Evolutionary conservation across 2,888 invertebrate genomes (phyloP).

Genomic region (Brachyptera putata): DNA sequence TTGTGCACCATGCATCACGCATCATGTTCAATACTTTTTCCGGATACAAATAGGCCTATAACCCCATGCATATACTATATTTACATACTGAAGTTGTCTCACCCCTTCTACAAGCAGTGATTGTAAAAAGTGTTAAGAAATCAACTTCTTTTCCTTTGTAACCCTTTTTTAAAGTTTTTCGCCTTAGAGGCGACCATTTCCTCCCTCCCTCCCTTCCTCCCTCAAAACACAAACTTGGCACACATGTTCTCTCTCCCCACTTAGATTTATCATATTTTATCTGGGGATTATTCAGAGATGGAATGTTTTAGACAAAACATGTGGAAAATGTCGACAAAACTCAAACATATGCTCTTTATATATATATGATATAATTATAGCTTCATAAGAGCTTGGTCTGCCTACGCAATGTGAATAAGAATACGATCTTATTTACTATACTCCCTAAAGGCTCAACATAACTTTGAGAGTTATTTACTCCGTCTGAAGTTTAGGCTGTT

Average conservation of each 20-base stretch:
- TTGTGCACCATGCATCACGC: no score
- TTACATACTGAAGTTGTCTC: no score
- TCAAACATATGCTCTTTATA: slow-evolving; percentile 9
- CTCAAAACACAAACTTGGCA: slow-evolving; percentile 1
- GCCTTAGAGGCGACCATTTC: no score
- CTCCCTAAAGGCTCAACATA: no score
- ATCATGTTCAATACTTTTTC: no score
- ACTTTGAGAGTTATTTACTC: no score
- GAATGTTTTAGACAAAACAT: slow-evolving; percentile 21
- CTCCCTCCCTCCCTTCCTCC: background rate
- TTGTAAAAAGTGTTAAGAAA: slow-evolving; percentile 1
- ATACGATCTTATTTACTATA: no score
- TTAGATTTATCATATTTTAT: slow-evolving; percentile 22
- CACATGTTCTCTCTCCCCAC: slow-evolving; percentile 17
- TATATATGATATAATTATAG: background rate
- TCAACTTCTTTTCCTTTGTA: slow-evolving; percentile 11
- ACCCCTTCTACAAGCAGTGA: no score
- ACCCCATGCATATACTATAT: no score
- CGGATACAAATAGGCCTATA: no score
- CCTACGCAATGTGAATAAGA: background rate
- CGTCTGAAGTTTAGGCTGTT: no score
- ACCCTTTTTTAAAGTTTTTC: slow-evolving; percentile 17
- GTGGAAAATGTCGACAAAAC: slow-evolving; percentile 20
- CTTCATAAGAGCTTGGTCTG: background rate
- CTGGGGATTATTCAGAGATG: slow-evolving; percentile 20